Evolutionary conservation across 2,888 invertebrate genomes (phyloP).

Genomic region (Trissonchulus latispiculum): DNA sequence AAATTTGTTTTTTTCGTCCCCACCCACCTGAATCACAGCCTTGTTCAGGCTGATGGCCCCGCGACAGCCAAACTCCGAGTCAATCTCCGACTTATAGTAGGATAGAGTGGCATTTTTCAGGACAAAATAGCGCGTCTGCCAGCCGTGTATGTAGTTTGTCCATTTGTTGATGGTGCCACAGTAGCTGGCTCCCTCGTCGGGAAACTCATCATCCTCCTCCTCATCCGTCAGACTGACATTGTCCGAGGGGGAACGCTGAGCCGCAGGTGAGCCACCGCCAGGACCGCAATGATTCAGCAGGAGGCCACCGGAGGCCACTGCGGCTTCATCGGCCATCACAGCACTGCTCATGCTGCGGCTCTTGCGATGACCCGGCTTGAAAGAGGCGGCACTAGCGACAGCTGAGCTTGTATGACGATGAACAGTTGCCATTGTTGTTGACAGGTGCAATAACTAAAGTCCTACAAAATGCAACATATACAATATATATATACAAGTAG

Average conservation of each 20-base stretch:
- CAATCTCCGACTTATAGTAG: constrained; percentile 93
- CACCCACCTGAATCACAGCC: constrained; percentile 76
- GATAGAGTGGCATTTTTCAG: constrained; percentile 88
- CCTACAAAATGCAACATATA: too few relatives aligned
- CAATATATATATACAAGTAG: too few relatives aligned
- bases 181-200: not conserved
- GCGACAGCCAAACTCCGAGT: constrained; percentile 87
- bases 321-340: not conserved
- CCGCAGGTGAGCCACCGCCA: too few relatives aligned
- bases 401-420: too few relatives aligned
- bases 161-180: constrained; percentile 48
- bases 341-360: not conserved
- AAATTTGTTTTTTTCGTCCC: too few relatives aligned
- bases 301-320: not conserved
- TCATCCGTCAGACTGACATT: not conserved
- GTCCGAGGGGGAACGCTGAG: not conserved
- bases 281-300: not conserved
- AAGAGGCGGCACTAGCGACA: not conserved
- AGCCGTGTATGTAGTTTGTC: constrained; percentile 68
- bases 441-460: too few relatives aligned
- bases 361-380: not conserved
- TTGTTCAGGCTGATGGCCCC: constrained; percentile 89
- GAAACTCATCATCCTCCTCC: not conserved
- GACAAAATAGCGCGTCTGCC: constrained; percentile 97
- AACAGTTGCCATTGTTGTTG: too few relatives aligned